Base-by-base conservation (phyloP, 1,140 invertebrate species). In the Aphis craccivora region DNA sequence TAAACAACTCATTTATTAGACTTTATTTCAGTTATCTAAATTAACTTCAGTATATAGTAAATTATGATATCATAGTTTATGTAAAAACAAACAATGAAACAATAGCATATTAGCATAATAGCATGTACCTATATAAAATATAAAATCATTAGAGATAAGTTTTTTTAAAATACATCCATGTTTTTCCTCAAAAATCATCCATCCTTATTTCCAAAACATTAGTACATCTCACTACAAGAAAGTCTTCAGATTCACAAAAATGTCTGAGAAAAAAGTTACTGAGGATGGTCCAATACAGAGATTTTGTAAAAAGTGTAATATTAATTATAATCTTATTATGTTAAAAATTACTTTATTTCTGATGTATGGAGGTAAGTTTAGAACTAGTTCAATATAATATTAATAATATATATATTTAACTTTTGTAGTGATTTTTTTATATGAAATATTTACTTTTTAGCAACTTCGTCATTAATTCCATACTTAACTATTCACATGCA, bases 401-500 rank as follows among this genome's bases (percentile, higher is more conserved):
- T 40, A 86, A 76, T 43, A 40, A 40, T 40, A 40, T 40, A 40
- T 40, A 40, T 40, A 40, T 40, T 40, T 40, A 40, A 40, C 37
- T 40, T 40, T 40, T 40, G 37, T 40, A 40, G 37, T 45, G 1
- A 11, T 48, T 51, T 37, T 94, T 94, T 91, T 94, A 94, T 76
- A n/a, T 14, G 5, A 18, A n/a, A 67, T 18, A 87, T 43, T 88
- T 37, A 94, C 91, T 94, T 96, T 96, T 48, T 95, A 97, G 97
- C 97, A 45, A 97, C 97, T 83, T 97, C 97, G 89, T 97, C 97
- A 35, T 95, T 98, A 83, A 95, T 98, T 86, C 98, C 98, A 0
- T 98, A 98, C 95, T 95, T 98, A 94, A 97, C 97, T 2, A 97
- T 98, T 93, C 98, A 98, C 95, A 98, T 98, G 98, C 97, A 97